These are phyloP conservation scores for Pelodiscus sinensis DNA, from an alignment of 2,113 vertebrate genomes.

Conservation along the genomic window DNA sequence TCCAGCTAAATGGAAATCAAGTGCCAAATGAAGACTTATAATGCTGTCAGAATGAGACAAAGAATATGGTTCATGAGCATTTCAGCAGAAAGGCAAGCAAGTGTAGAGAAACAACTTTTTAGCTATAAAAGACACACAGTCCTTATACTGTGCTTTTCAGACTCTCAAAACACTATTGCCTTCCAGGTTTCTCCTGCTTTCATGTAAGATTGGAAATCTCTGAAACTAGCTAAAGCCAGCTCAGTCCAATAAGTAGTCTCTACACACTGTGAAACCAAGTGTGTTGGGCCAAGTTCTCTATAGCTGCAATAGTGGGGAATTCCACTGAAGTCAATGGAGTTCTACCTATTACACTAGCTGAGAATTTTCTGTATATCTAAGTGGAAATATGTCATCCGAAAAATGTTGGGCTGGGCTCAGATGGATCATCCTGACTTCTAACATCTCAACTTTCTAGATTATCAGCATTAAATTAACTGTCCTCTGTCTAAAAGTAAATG, in stretches of 20 bases:
- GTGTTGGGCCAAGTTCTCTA: background rate
- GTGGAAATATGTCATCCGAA: background rate
- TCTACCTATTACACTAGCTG: background rate
- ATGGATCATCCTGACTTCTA: background rate
- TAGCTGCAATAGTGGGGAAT: rapidly evolving
- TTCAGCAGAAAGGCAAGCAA: background rate
- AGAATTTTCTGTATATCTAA: background rate
- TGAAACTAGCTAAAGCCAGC: background rate
- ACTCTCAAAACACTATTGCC: background rate
- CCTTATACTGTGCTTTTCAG: background rate
- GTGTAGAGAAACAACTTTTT: background rate
- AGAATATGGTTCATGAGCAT: background rate
- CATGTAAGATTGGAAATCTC: background rate
- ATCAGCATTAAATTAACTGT: background rate
- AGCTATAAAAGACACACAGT: rapidly evolving
- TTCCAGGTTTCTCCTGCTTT: background rate
- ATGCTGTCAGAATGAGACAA: background rate
- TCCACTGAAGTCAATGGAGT: background rate
- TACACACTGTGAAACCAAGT: background rate
- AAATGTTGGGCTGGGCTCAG: background rate
- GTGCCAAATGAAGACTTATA: background rate
- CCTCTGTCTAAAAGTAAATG: background rate
- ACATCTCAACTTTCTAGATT: background rate
- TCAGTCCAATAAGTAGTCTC: background rate
- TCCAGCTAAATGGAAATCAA: background rate